Evolutionary conservation across 2,113 vertebrate genomes (phyloP), one percentile per base, ranked within the genome.

Genomic region (Struthio camelus): DNA sequence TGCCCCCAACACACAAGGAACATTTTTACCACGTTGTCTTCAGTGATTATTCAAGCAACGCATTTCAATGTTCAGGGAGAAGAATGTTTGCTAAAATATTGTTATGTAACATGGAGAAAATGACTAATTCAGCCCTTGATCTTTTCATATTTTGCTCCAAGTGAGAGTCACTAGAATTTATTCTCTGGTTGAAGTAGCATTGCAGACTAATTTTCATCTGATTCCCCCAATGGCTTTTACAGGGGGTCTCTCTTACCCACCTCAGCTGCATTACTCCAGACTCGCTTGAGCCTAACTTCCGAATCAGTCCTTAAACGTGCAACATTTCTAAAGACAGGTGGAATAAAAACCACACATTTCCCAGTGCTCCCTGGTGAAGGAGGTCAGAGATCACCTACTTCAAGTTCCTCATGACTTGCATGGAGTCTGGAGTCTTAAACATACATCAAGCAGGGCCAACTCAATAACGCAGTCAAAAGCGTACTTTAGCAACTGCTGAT

Each of bases 1-100:
- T 84, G 91, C 93, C 67, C 96, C 95, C 94, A 93, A 94, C 86
- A 94, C 94, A 97, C 94, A 96, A 96, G 96, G 96, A 95, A 87
- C 93, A 90, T 96, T 95, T 93, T 81, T 93, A 94, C 85, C 85
- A 94, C 89, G 96, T 95, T 90, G 92, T 93, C 96, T 97, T 96
- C 93, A 61, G 84, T 73, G 85, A 97, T 97, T 96, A 95, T 90
- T 96, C 96, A 95, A 90, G 95, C 87, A 95, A 97, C 72, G 82
- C 80, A 94, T 93, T 97, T 91, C 93, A 95, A 95, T 11, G 20
- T 94, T 96, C 78, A 96, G 96, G 83, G 92, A 97, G 89, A 95
- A 97, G 87, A 97, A 95, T 94, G 84, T 95, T 92, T 95, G 93
- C 92, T 97, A 87, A 97, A 77, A 88, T 95, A 93, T 13, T 86